Evolutionary conservation across 2,888 invertebrate species (phyloP).

Genomic region (Lysandra coridon): DNA sequence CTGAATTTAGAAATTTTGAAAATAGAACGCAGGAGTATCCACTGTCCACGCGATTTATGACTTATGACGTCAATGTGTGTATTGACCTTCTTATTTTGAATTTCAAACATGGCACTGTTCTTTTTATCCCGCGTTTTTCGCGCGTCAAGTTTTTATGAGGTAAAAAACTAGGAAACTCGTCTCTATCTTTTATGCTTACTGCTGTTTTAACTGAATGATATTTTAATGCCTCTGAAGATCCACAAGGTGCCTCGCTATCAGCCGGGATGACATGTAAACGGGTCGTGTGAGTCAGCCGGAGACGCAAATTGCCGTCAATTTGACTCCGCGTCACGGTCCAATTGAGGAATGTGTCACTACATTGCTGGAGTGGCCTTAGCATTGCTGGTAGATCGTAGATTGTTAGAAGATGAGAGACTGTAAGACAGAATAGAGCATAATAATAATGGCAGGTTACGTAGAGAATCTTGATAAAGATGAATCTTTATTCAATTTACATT

Average conservation of each 20-base stretch:
- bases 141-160: not conserved
- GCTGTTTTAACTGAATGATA: not conserved
- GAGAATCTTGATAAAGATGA: too few relatives aligned
- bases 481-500: too few relatives aligned
- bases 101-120: not conserved
- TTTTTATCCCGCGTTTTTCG: not conserved
- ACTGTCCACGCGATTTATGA: not conserved
- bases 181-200: not conserved
- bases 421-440: too few relatives aligned
- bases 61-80: not conserved
- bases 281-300: slow-evolving; percentile 66
- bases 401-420: too few relatives aligned
- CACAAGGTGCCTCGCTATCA: not conserved
- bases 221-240: not conserved
- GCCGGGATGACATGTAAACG: slow-evolving; percentile 19
- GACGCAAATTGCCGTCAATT: slow-evolving; percentile 78
- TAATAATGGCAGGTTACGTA: too few relatives aligned
- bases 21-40: not conserved
- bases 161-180: not conserved
- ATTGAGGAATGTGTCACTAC: slow-evolving; percentile 78
- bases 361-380: slow-evolving; percentile 44
- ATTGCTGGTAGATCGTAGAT: not conserved
- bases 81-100: not conserved
- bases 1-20: not conserved
- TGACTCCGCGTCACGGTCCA: slow-evolving; percentile 66